Evolutionary conservation across 2,797 vertebrate species (phyloP).

Genomic region (Apogon talboti): DNA sequence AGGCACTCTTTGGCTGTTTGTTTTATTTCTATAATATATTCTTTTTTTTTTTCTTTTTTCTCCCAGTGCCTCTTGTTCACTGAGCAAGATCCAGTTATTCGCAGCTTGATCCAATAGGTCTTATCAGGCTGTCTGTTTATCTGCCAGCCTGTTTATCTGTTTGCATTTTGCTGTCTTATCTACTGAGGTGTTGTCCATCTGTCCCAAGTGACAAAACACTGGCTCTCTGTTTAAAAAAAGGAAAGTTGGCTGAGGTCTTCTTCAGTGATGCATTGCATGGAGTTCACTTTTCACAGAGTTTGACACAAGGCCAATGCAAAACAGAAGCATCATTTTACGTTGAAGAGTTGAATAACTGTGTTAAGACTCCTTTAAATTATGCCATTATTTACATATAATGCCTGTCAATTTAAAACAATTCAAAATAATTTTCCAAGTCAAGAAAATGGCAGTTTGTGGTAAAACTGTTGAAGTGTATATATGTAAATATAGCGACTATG

Average conservation of each 20-base stretch:
- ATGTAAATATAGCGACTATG: too few relatives aligned
- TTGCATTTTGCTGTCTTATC: constrained; percentile 56
- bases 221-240: constrained; percentile 37
- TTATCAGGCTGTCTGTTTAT: constrained; percentile 54
- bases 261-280: background rate
- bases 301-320: too few relatives aligned
- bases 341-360: too few relatives aligned
- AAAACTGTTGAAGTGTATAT: too few relatives aligned
- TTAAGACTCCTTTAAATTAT: too few relatives aligned
- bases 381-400: too few relatives aligned
- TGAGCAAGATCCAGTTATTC: constrained; percentile 40
- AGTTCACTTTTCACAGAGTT: too few relatives aligned
- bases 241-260: constrained; percentile 34
- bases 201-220: constrained; percentile 39
- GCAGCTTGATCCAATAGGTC: constrained; percentile 30
- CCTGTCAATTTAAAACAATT: too few relatives aligned
- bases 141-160: constrained; percentile 48
- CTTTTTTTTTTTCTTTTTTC: too few relatives aligned
- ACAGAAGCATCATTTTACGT: too few relatives aligned
- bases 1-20: constrained; percentile 12
- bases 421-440: too few relatives aligned
- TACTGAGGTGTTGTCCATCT: constrained; percentile 53
- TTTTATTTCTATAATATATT: constrained; percentile 30
- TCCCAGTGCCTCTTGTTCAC: constrained; percentile 17
- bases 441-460: too few relatives aligned